phyloP scores from a whole-genome alignment of 2,888 invertebrate species.

The Standfussiana lucernea region DNA sequence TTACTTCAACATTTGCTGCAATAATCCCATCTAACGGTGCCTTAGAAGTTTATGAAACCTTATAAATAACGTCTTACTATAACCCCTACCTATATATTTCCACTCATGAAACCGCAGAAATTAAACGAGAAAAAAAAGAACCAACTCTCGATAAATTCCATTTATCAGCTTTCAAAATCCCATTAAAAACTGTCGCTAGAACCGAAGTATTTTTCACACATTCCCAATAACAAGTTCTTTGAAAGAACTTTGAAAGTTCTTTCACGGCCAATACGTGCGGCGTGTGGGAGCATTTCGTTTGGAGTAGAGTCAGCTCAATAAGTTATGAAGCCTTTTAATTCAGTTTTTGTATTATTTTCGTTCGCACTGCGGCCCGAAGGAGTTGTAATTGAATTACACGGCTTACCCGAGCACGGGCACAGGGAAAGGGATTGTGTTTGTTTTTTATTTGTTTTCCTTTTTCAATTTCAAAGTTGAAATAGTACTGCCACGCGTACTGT shows the following conservation, averaged over 20 bases:
- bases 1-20: no score
- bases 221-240: conserved; percentile 51
- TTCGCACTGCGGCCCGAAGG: conserved; percentile 71
- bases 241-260: conserved; percentile 47
- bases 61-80: background rate
- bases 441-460: conserved; percentile 8
- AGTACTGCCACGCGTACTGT: background rate
- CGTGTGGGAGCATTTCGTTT: conserved; percentile 37
- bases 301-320: conserved; percentile 65
- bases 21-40: background rate
- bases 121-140: conserved; percentile 21
- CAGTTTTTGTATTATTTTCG: conserved; percentile 79
- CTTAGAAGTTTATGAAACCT: background rate
- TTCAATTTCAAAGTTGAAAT: background rate
- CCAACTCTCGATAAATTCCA: conserved; percentile 42
- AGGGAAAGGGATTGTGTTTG: conserved; percentile 49
- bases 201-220: conserved; percentile 52
- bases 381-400: conserved; percentile 86
- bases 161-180: conserved; percentile 58
- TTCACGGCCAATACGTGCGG: conserved; percentile 50
- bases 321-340: conserved; percentile 82
- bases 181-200: conserved; percentile 48
- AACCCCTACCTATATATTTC: background rate
- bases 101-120: conserved; percentile 18
- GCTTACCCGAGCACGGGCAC: conserved; percentile 73